Conservation (phyloP, 53 echinoderm and acorn worm species). For the Temnopleurus reevesii region DNA sequence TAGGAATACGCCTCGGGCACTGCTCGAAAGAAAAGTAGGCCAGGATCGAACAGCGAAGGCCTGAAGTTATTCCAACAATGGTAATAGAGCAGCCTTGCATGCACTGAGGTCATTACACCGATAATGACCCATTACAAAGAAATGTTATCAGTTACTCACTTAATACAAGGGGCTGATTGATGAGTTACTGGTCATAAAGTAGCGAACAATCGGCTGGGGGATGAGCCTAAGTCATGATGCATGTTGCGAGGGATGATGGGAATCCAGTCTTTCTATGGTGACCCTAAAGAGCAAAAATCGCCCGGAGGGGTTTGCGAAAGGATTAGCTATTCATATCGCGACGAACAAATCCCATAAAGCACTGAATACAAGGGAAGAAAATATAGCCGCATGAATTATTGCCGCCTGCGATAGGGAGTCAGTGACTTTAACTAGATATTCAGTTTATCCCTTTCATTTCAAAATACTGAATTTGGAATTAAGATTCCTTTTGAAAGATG, state of each 20-base stretch:
- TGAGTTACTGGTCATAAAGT: slow-evolving; percentile 17
- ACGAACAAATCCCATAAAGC: slow-evolving; percentile 57
- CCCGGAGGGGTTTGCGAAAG: slow-evolving; percentile 47
- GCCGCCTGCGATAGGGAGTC: slow-evolving; percentile 19
- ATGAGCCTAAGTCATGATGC: slow-evolving; percentile 59
- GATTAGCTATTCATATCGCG: slow-evolving; percentile 56
- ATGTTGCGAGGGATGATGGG: slow-evolving; percentile 48
- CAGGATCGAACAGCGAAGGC: slow-evolving; percentile 36
- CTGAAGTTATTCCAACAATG: slow-evolving; percentile 51
- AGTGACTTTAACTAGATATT: slow-evolving; percentile 35
- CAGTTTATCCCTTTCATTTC: slow-evolving; percentile 8
- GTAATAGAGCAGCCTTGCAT: slow-evolving; percentile 14
- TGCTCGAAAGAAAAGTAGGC: slow-evolving; percentile 21
- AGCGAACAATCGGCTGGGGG: slow-evolving; percentile 48
- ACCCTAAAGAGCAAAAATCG: slow-evolving; percentile 46
- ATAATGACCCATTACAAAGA: slow-evolving; percentile 55
- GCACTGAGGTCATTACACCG: slow-evolving; percentile 51
- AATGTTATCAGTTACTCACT: slow-evolving; percentile 55
- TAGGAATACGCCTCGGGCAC: slow-evolving; percentile 16
- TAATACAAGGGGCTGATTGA: slow-evolving; percentile 47
- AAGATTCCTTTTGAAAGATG: neutral
- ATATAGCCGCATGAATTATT: slow-evolving; percentile 60
- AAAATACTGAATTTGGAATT: slow-evolving; percentile 13
- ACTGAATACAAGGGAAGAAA: slow-evolving; percentile 49
- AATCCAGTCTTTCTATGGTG: slow-evolving; percentile 58